Conservation (phyloP, 2,797 vertebrate genomes). For the Acrossocheilus wenchowensis region DNA sequence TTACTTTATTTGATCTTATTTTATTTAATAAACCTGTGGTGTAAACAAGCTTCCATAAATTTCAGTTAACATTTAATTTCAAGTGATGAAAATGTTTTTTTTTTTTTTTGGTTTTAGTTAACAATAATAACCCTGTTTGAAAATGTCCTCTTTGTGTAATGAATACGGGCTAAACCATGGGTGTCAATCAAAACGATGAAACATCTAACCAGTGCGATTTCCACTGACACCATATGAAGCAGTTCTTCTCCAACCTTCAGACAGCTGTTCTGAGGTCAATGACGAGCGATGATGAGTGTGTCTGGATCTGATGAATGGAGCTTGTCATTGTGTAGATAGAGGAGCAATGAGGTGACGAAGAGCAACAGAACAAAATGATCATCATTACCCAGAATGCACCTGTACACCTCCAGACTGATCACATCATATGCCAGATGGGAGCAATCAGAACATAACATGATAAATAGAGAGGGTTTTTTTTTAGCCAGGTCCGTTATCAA, state of each 20-base stretch:
- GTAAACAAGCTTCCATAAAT: too few relatives aligned
- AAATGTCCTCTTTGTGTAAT: too few relatives aligned
- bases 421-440: slow-evolving; percentile 43
- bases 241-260: slow-evolving; percentile 15
- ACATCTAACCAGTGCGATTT: neutral
- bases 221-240: neutral
- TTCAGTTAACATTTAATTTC: too few relatives aligned
- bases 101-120: too few relatives aligned
- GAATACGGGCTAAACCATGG: neutral
- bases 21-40: too few relatives aligned
- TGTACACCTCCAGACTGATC: slow-evolving; percentile 40
- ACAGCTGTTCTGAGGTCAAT: slow-evolving; percentile 34
- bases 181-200: neutral
- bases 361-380: slow-evolving; percentile 16
- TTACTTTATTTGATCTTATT: too few relatives aligned
- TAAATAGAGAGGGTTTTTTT: slow-evolving; percentile 30
- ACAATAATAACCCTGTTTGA: too few relatives aligned
- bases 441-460: slow-evolving; percentile 38
- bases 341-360: slow-evolving; percentile 36
- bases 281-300: slow-evolving; percentile 29
- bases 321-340: slow-evolving; percentile 34
- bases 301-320: slow-evolving; percentile 54
- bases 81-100: too few relatives aligned
- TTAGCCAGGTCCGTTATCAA: neutral
- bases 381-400: slow-evolving; percentile 38